phyloP scores from a whole-genome alignment of 37 sponge, comb jelly and placozoan species.

The Haliclona indistincta region DNA sequence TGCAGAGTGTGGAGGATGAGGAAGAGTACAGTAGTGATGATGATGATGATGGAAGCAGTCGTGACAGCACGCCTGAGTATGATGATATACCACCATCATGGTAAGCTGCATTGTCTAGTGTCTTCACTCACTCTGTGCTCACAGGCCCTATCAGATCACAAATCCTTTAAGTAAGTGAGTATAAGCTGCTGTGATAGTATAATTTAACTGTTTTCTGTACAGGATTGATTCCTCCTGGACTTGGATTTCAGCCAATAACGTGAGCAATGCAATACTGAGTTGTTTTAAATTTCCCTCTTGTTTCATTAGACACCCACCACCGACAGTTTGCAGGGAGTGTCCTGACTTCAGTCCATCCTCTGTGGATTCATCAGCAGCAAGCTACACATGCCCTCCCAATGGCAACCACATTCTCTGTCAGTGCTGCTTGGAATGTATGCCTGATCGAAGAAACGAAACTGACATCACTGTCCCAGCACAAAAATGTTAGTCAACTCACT shows the following conservation, averaged over 20 bases:
- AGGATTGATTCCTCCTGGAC: no score
- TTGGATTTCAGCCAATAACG: no score
- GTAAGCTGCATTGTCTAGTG: background rate
- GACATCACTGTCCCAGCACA: slow-evolving; percentile 60
- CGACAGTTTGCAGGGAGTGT: slow-evolving; percentile 76
- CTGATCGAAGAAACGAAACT: slow-evolving; percentile 49
- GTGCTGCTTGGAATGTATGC: slow-evolving; percentile 89
- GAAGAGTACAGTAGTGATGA: slow-evolving; percentile 1
- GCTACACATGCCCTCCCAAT: slow-evolving; percentile 55
- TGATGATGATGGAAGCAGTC: slow-evolving; percentile 26
- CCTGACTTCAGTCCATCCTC: slow-evolving; percentile 33
- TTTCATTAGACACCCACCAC: slow-evolving; percentile 15
- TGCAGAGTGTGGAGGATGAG: background rate
- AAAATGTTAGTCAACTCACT: slow-evolving; percentile 61
- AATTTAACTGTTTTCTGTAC: no score
- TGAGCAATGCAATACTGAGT: no score
- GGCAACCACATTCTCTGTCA: slow-evolving; percentile 73
- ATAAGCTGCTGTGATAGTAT: no score
- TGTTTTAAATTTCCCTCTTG: slow-evolving; percentile 1
- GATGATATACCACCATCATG: background rate
- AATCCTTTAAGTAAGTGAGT: no score
- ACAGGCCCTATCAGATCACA: background rate
- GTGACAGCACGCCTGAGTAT: slow-evolving; percentile 1
- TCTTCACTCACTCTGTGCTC: background rate
- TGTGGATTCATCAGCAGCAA: slow-evolving; percentile 11